Evolutionary conservation across 2,113 vertebrate species (phyloP), one percentile per base, ranked within the genome.

Genomic region (Passer montanus): DNA sequence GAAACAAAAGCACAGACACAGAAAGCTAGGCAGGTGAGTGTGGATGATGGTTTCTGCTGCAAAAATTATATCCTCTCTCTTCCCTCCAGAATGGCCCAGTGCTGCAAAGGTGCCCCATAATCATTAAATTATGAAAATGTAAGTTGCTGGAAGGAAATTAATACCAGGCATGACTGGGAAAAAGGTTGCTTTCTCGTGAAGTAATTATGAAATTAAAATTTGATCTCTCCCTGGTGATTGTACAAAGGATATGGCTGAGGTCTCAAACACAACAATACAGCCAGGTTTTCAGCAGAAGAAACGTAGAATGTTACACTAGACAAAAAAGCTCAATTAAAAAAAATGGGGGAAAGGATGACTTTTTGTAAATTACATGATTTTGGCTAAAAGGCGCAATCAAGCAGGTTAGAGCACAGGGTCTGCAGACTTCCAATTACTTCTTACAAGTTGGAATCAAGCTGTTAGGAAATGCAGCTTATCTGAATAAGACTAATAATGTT

Each of bases 121-220:
- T 96, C 94, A 94, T 97, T 97, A 97, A 92, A 97, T 97, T 97
- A 97, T 92, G 94, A 97, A 97, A 97, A 97, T 93, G 74, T 64
- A 97, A 97, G 88, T 97, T 95, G 91, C 97, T 90, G 91, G 91
- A 94, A 97, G 96, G 96, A 97, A 98, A 98, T 98, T 92, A 97
- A 95, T 95, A 94, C 87, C 92, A 97, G 96, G 89, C 90, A 91
- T 87, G 86, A 91, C 95, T 92, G 72, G 94, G 94, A 94, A 95
- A 95, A 96, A 95, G 95, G 94, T 92, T 93, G 94, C 89, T 97
- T 97, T 97, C 96, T 97, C 84, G n/a, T 92, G 95, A 97, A 97
- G 97, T 97, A 97, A 98, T 97, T 98, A 97, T 94, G 95, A 97
- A 97, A 97, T 98, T 97, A 97, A 97, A 97, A 97, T 96, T 94